Evolutionary conservation across 2,113 vertebrate genomes (phyloP).

Genomic region (Paramormyrops kingsleyae): DNA sequence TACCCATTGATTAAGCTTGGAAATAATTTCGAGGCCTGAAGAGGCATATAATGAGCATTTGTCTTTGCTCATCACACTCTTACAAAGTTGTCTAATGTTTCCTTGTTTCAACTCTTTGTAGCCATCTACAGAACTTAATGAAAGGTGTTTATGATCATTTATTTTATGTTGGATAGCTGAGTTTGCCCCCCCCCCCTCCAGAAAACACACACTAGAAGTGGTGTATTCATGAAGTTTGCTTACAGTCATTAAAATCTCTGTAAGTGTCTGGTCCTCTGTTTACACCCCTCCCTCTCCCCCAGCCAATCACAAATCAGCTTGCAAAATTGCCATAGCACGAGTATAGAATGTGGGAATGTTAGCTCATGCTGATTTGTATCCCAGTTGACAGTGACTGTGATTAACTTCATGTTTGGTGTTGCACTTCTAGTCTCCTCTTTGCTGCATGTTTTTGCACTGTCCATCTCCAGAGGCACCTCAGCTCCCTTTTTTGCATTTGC

Average conservation of each 20-base stretch:
- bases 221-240: background rate
- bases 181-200: background rate
- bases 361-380: background rate
- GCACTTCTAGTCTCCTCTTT: background rate
- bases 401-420: background rate
- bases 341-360: background rate
- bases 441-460: background rate
- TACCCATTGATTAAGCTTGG: background rate
- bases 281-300: background rate
- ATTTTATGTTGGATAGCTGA: background rate
- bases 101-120: conserved; percentile 9
- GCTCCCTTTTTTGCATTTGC: background rate
- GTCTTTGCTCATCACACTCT: background rate
- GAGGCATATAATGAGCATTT: background rate
- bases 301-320: background rate
- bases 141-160: conserved; percentile 4
- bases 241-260: background rate
- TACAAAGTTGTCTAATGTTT: background rate
- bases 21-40: background rate
- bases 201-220: background rate
- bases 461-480: background rate
- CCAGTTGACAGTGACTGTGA: background rate
- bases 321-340: background rate
- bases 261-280: background rate
- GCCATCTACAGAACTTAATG: background rate